Evolutionary conservation across 2,797 vertebrate genomes (phyloP).

Genomic region (Tokudaia muenninki): DNA sequence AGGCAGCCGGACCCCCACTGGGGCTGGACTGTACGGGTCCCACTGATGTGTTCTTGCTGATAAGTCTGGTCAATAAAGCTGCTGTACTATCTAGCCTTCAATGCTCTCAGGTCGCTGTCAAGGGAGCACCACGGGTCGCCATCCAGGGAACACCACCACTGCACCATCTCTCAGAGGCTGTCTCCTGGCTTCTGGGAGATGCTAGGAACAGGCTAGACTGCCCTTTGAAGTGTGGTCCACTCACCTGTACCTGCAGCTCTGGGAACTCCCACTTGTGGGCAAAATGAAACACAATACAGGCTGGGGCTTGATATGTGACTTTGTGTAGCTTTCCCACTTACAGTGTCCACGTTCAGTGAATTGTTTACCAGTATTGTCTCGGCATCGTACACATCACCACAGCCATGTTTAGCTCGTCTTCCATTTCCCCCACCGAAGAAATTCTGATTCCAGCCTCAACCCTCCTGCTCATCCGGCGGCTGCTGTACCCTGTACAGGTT

Average conservation of each 20-base stretch:
- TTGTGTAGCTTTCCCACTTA: neutral
- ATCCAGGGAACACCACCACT: neutral
- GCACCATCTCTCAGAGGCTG: neutral
- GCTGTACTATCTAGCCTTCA: neutral
- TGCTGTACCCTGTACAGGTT: too few species aligned
- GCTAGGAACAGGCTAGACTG: neutral
- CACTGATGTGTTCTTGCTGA: constrained; percentile 52
- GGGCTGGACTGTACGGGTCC: neutral
- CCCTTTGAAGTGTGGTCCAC: neutral
- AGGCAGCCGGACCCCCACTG: fast-evolving
- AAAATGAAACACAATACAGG: neutral
- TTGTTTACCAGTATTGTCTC: neutral
- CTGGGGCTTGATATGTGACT: neutral
- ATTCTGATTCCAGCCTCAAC: neutral
- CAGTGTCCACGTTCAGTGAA: neutral
- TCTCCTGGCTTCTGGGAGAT: neutral
- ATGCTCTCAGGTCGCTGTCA: neutral
- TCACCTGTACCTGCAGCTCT: neutral
- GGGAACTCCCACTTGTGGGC: neutral
- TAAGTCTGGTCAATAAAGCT: constrained; percentile 79
- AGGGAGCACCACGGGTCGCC: neutral
- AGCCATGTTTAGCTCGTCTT: neutral
- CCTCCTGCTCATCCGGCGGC: too few species aligned
- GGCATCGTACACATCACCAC: neutral
- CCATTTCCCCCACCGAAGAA: too few species aligned